phyloP scores from a whole-genome alignment of 2,888 invertebrate species.

The Leucophenga montana region DNA sequence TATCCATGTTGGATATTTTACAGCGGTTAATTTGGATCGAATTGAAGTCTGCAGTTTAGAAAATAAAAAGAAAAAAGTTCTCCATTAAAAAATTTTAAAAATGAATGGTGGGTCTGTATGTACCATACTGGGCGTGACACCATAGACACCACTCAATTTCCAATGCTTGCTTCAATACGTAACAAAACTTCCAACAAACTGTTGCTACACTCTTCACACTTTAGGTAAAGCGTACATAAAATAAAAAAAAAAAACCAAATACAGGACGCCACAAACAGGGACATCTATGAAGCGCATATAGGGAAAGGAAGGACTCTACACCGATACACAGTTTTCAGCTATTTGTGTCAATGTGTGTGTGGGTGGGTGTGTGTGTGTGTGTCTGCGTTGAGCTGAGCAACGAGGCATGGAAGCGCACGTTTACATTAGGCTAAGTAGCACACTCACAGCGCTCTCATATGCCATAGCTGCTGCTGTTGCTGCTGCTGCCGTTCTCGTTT shows the following conservation, averaged over 20 bases:
- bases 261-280: conserved; percentile 20
- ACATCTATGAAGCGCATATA: background rate
- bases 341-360: conserved; percentile 60
- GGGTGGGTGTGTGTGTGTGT: too few relatives aligned
- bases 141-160: too few relatives aligned
- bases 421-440: conserved; percentile 65
- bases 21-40: too few relatives aligned
- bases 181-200: too few relatives aligned
- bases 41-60: too few relatives aligned
- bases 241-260: conserved; percentile 12
- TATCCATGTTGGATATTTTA: too few relatives aligned
- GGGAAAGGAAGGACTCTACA: background rate
- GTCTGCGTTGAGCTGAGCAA: conserved; percentile 34
- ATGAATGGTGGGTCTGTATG: too few relatives aligned
- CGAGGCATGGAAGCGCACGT: conserved; percentile 60
- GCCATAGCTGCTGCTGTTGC: background rate
- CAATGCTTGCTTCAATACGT: too few relatives aligned
- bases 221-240: background rate
- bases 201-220: too few relatives aligned
- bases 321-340: background rate
- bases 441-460: conserved; percentile 28
- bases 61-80: too few relatives aligned
- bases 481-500: background rate
- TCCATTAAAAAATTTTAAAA: too few relatives aligned
- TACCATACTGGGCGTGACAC: too few relatives aligned